Percentiles rank a stretch among this genome's conserved stretches.
Evolutionary conservation across 2,113 vertebrate genomes (phyloP).

Genomic region (Aleadryas rufinucha): DNA sequence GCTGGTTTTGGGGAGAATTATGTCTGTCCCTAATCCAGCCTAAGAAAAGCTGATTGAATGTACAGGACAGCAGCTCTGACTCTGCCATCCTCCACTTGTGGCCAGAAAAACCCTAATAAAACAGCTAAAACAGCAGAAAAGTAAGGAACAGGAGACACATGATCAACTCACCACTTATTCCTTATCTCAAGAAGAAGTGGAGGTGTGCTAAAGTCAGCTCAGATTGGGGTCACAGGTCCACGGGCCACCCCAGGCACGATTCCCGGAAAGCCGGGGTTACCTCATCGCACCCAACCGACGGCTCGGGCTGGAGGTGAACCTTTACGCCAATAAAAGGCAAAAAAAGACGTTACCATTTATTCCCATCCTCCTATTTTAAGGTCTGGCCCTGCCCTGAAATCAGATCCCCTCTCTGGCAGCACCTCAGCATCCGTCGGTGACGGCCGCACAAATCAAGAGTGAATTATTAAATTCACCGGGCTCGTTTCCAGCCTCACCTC

Average conservation of each 20-base stretch:
- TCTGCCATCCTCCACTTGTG: neutral
- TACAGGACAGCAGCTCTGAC: rapidly evolving
- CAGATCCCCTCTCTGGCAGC: neutral
- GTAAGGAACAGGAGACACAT: neutral
- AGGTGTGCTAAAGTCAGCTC: neutral
- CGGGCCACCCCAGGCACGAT: rapidly evolving
- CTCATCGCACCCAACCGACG: rapidly evolving
- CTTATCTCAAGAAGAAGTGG: neutral
- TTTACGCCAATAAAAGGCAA: neutral
- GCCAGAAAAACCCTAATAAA: neutral
- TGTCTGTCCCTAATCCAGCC: neutral
- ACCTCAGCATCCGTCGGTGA: neutral
- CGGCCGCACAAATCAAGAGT: rapidly evolving
- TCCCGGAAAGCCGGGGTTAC: neutral
- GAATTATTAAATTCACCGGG: neutral
- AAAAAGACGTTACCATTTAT: neutral
- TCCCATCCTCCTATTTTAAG: neutral
- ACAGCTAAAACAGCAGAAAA: neutral
- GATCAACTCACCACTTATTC: neutral
- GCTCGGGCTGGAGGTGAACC: neutral
- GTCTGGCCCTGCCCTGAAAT: neutral
- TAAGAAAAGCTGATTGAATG: neutral
- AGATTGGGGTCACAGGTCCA: neutral
- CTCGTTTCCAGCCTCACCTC: neutral
- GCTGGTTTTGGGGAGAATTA: neutral